A percentile compares a stretch with the other conserved stretches of the same genome.
Conservation (phyloP, 2,797 vertebrate species). For the Vireo griseus region DNA sequence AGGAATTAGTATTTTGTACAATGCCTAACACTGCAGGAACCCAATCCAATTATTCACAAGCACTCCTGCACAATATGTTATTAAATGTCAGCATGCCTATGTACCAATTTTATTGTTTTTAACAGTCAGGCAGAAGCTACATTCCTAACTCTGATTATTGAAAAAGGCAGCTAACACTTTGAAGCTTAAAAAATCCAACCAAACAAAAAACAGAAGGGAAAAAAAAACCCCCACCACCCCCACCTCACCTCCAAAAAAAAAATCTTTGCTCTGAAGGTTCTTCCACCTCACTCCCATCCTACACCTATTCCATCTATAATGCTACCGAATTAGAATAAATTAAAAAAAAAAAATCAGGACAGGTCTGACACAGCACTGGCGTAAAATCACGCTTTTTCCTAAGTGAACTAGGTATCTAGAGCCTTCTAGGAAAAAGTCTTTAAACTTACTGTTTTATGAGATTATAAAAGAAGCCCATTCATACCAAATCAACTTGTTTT, state of each 20-base stretch:
- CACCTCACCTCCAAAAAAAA: neutral
- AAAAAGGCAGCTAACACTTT: neutral
- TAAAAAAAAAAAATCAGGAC: neutral
- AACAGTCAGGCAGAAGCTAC: neutral
- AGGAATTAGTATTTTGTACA: neutral
- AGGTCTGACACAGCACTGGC: neutral
- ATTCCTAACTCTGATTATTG: neutral
- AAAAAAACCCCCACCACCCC: no score
- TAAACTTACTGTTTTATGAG: neutral
- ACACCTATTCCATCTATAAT: neutral
- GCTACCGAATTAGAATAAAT: neutral
- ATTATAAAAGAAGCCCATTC: neutral
- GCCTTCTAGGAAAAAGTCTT: neutral
- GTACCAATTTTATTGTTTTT: neutral
- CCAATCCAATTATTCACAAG: neutral
- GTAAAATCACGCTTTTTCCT: neutral
- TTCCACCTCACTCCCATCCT: neutral
- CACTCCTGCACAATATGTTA: neutral
- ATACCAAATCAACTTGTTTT: neutral
- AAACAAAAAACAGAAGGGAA: neutral
- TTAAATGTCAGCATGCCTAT: neutral
- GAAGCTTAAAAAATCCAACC: neutral
- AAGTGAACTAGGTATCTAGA: neutral
- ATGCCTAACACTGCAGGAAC: neutral
- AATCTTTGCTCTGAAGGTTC: neutral